Percentiles rank a stretch among this genome's conserved stretches.
phyloP scores from a whole-genome alignment of 1,140 invertebrate genomes.

The Diprion similis region DNA sequence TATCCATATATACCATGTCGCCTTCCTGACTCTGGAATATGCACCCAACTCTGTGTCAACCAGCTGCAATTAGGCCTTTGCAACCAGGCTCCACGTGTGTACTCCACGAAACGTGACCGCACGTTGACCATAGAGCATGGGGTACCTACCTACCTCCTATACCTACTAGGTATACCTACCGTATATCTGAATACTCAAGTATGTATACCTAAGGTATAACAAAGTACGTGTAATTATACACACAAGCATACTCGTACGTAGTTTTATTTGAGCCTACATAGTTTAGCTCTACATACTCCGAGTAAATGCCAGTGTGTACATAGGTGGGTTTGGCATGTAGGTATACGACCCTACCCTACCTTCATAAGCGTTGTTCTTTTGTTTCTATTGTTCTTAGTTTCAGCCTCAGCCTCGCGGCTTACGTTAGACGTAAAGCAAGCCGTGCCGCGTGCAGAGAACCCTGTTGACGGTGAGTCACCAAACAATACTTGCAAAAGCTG shows the following conservation, averaged over 20 bases:
- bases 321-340: not conserved
- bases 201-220: no score
- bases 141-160: not conserved
- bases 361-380: constrained; percentile 33
- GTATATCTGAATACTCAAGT: no score
- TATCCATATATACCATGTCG: no score
- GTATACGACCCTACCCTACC: not conserved
- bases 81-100: constrained; percentile 5
- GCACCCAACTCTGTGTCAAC: not conserved
- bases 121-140: constrained; percentile 34
- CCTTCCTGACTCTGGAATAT: not conserved
- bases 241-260: no score
- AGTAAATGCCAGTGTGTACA: no score
- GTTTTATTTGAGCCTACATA: no score
- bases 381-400: constrained; percentile 48
- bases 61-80: not conserved
- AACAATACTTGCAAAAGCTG: constrained; percentile 23
- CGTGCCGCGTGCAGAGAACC: constrained; percentile 26
- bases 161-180: not conserved
- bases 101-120: constrained; percentile 48
- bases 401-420: constrained; percentile 22
- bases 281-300: no score
- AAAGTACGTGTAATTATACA: no score
- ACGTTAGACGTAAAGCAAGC: constrained; percentile 41
- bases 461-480: constrained; percentile 36